Conservation (phyloP, 1,140 invertebrate genomes). For the Cataglyphis hispanica region DNA sequence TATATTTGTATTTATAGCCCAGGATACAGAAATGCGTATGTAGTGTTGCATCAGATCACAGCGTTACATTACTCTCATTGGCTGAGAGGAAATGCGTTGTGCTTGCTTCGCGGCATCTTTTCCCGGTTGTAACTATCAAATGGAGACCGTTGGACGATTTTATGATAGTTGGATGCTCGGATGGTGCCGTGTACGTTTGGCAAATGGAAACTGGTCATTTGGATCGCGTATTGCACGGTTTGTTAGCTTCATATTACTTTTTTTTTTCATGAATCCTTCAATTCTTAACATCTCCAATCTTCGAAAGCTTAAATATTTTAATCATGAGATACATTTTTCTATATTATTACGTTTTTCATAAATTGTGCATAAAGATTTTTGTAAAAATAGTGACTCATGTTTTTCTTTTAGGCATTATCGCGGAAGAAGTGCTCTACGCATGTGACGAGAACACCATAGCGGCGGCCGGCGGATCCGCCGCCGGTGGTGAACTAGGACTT, state of each 20-base stretch:
- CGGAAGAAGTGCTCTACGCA: slow-evolving; percentile 98
- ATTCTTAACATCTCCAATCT: background rate
- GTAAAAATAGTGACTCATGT: background rate
- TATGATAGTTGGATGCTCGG: slow-evolving; percentile 98
- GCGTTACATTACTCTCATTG: slow-evolving; percentile 96
- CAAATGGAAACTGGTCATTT: slow-evolving; percentile 99
- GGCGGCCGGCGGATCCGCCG: slow-evolving; percentile 87
- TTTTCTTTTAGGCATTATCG: slow-evolving; percentile 91
- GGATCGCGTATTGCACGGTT: slow-evolving; percentile 97
- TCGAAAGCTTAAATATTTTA: background rate
- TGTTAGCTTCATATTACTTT: background rate
- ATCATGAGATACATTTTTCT: background rate
- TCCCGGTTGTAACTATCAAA: slow-evolving; percentile 98
- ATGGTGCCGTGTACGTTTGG: slow-evolving; percentile 99
- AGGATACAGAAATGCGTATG: slow-evolving; percentile 98
- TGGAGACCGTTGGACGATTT: slow-evolving; percentile 99
- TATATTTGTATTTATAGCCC: slow-evolving; percentile 87
- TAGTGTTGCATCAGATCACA: slow-evolving; percentile 98
- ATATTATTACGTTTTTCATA: slow-evolving; percentile 10
- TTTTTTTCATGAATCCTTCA: slow-evolving; percentile 1
- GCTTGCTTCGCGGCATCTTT: slow-evolving; percentile 97
- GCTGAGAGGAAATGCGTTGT: slow-evolving; percentile 98
- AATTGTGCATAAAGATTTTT: slow-evolving; percentile 18
- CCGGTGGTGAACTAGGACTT: slow-evolving; percentile 91
- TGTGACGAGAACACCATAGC: slow-evolving; percentile 95